Evolutionary conservation across 2,888 invertebrate species (phyloP).

Genomic region (Ernsta delagoae): DNA sequence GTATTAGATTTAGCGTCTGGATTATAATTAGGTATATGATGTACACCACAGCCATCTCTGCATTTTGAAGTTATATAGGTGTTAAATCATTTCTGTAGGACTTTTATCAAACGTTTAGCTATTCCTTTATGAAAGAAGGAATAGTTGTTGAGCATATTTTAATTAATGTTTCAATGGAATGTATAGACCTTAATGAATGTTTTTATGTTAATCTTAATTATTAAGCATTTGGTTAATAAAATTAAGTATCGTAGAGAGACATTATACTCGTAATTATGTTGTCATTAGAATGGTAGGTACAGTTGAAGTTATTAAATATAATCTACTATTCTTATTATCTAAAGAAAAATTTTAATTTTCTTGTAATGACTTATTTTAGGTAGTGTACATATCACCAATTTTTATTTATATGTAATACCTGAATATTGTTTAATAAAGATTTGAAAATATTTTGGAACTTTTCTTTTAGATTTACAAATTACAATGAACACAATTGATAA

Average conservation of each 20-base stretch:
- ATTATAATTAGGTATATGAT: background rate
- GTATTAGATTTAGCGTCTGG: no score
- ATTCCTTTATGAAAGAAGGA: background rate
- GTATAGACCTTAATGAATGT: background rate
- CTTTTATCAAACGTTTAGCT: background rate
- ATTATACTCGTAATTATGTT: constrained; percentile 23
- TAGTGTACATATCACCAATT: constrained; percentile 45
- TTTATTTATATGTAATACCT: constrained; percentile 35
- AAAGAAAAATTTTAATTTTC: constrained; percentile 11
- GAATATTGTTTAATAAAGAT: constrained; percentile 40
- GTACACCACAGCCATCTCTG: constrained; percentile 4
- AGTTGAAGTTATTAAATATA: constrained; percentile 17
- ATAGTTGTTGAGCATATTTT: no score
- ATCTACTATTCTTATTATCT: no score
- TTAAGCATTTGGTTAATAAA: background rate
- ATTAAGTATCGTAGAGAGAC: constrained; percentile 7
- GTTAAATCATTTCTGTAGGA: background rate
- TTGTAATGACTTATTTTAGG: constrained; percentile 40
- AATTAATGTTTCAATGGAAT: background rate
- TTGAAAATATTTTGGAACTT: constrained; percentile 24
- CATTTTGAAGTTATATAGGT: constrained; percentile 16
- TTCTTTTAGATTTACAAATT: no score
- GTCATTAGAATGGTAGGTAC: constrained; percentile 34
- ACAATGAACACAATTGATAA: no score
- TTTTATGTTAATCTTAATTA: constrained; percentile 2